Conservation (phyloP, 2,888 invertebrate species). For the Carabus problematicus region DNA sequence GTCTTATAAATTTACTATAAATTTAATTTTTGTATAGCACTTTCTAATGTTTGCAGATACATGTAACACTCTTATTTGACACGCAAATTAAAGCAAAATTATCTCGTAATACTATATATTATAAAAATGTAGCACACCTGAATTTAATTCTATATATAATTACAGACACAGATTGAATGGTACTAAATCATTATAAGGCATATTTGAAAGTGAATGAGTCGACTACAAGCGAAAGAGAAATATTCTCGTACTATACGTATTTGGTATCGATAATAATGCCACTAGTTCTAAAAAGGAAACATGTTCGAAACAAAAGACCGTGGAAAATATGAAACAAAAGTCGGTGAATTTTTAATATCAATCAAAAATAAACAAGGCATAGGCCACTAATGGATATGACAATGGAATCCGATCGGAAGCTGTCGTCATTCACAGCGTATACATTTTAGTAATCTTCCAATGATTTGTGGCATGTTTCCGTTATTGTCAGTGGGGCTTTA, state of each 20-base stretch:
- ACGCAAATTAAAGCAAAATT: too few relatives aligned
- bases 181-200: not conserved
- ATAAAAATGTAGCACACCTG: too few relatives aligned
- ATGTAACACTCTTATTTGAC: too few relatives aligned
- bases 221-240: too few relatives aligned
- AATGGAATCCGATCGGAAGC: conserved; percentile 37
- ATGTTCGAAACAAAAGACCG: not conserved
- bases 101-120: too few relatives aligned
- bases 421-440: conserved; percentile 27
- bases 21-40: too few relatives aligned
- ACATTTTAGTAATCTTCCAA: conserved; percentile 36
- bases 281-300: too few relatives aligned
- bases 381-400: conserved; percentile 21
- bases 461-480: conserved; percentile 42
- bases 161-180: not conserved
- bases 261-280: too few relatives aligned
- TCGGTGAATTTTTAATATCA: conserved; percentile 29
- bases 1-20: too few relatives aligned
- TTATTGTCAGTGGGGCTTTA: conserved; percentile 36
- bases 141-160: not conserved
- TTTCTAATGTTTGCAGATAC: too few relatives aligned
- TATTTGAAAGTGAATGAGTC: not conserved
- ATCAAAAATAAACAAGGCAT: conserved; percentile 25
- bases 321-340: conserved; percentile 26
- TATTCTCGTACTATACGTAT: too few relatives aligned